Percentiles rank a stretch among this genome's conserved stretches.
Evolutionary conservation across 1,140 invertebrate genomes (phyloP).

Genomic region (Aphidius ervi): DNA sequence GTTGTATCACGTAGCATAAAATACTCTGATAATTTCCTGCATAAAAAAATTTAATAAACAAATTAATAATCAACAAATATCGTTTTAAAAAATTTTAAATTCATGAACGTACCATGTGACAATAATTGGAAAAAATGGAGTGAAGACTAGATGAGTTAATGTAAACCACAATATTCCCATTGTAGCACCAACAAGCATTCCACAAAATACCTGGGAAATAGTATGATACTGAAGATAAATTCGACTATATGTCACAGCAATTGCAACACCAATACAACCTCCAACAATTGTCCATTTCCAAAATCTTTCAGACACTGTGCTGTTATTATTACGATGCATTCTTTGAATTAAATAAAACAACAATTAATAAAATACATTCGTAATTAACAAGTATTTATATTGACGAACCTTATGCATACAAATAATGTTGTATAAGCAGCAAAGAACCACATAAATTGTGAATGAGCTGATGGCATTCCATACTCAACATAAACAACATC

Average conservation of each 20-base stretch:
- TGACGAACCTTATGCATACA: constrained; percentile 69
- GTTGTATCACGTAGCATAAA: constrained; percentile 85
- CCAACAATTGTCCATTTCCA: constrained; percentile 67
- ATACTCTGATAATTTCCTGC: constrained; percentile 81
- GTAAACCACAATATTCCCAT: constrained; percentile 74
- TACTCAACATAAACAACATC: constrained; percentile 75
- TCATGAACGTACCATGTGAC: constrained; percentile 72
- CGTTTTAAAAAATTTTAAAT: background rate
- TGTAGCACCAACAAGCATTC: constrained; percentile 65
- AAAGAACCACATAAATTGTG: constrained; percentile 93
- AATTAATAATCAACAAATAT: constrained; percentile 10
- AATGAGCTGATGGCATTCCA: constrained; percentile 91
- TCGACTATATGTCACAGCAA: constrained; percentile 65
- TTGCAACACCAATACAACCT: constrained; percentile 58
- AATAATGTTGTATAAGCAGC: constrained; percentile 81
- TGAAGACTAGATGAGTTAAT: constrained; percentile 73
- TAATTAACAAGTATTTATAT: too few relatives aligned
- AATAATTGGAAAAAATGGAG: constrained; percentile 81
- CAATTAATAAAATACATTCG: background rate
- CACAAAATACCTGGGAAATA: constrained; percentile 75
- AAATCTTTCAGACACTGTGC: constrained; percentile 68
- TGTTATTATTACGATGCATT: constrained; percentile 77
- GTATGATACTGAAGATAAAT: constrained; percentile 88
- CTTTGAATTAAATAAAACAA: constrained; percentile 49
- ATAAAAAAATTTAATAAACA: constrained; percentile 30